A percentile compares a stretch with the other conserved stretches of the same genome.
Conservation (phyloP, 2,888 invertebrate genomes). For the Esperia sulphurella region DNA sequence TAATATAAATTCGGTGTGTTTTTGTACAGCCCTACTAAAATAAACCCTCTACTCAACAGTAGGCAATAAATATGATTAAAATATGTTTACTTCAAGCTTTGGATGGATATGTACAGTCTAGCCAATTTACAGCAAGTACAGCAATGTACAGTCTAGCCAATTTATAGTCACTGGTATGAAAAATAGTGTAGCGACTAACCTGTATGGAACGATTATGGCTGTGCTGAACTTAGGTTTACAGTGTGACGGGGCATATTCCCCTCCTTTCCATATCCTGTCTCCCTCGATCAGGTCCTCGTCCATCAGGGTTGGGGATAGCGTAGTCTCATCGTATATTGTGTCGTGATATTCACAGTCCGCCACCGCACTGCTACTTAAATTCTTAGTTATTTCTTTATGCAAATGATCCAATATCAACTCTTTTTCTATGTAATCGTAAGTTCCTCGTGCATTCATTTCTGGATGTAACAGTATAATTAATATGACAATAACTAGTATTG, state of each 20-base stretch:
- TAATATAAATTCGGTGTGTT: too few relatives aligned
- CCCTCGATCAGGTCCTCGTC: conserved; percentile 58
- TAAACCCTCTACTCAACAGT: too few relatives aligned
- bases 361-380: conserved; percentile 61
- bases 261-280: conserved; percentile 59
- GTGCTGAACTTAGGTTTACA: conserved; percentile 81
- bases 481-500: conserved; percentile 31
- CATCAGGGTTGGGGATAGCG: conserved; percentile 42
- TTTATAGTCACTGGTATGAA: too few relatives aligned
- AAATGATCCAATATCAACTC: conserved; percentile 61
- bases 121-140: too few relatives aligned
- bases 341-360: conserved; percentile 59
- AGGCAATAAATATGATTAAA: too few relatives aligned
- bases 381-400: conserved; percentile 52
- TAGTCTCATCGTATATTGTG: conserved; percentile 51
- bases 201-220: conserved; percentile 91
- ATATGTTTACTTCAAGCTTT: too few relatives aligned
- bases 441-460: conserved; percentile 39
- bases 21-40: too few relatives aligned
- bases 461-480: conserved; percentile 54
- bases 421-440: conserved; percentile 67
- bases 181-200: conserved; percentile 35
- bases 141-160: too few relatives aligned
- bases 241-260: conserved; percentile 57
- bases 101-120: too few relatives aligned